Percentiles rank a stretch among this genome's conserved stretches.
Evolutionary conservation across 2,113 vertebrate species (phyloP).

Genomic region (Podarcis raffonei): DNA sequence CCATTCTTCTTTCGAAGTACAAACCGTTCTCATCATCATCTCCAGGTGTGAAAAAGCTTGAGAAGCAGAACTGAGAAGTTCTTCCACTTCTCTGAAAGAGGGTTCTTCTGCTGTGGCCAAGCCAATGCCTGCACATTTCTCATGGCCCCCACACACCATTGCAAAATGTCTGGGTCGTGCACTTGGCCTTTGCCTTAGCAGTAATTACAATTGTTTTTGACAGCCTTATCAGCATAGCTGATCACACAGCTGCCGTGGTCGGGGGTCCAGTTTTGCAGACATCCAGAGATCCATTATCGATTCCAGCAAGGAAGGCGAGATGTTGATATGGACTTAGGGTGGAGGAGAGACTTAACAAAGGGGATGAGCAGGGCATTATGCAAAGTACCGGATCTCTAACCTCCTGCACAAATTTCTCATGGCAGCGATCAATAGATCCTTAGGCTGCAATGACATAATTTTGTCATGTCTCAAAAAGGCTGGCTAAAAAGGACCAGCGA

Average conservation of each 20-base stretch:
- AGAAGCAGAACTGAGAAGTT: not conserved
- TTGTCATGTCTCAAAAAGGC: conserved; percentile 81
- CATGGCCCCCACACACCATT: not conserved
- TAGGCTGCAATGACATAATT: conserved; percentile 80
- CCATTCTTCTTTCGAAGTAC: too few relatives aligned
- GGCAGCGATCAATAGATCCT: conserved; percentile 82
- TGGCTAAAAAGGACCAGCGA: conserved; percentile 66
- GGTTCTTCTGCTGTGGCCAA: not conserved
- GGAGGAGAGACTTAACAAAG: conserved; percentile 62
- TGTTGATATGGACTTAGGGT: not conserved
- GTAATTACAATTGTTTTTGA: conserved; percentile 47
- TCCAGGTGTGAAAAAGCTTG: not conserved
- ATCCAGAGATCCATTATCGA: not conserved
- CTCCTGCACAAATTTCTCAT: conserved; percentile 74
- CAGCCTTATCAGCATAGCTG: conserved; percentile 6
- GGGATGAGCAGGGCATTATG: conserved; percentile 60
- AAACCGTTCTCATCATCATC: too few relatives aligned
- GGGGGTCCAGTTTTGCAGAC: conserved; percentile 30
- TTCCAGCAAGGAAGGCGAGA: not conserved
- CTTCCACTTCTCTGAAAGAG: not conserved
- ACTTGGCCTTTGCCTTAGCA: conserved; percentile 44
- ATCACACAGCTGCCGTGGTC: conserved; percentile 34
- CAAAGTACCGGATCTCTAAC: conserved; percentile 72
- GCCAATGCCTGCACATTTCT: conserved; percentile 17
- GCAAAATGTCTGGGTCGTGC: conserved; percentile 34